Conservation (phyloP, 2,888 invertebrate species). For the Eupithecia exiguata region DNA sequence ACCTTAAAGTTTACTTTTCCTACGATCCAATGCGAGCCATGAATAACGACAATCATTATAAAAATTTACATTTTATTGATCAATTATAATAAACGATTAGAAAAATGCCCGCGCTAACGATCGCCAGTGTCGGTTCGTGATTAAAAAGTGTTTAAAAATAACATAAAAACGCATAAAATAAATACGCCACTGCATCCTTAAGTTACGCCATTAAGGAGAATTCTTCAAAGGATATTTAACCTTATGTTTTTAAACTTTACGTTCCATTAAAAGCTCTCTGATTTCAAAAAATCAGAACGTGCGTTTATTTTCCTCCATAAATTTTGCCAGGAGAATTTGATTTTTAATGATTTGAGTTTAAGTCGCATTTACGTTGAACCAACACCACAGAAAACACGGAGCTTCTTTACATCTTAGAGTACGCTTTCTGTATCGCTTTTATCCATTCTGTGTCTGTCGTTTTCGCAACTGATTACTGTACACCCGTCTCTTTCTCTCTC, state of each 20-base stretch:
- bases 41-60: constrained; percentile 63
- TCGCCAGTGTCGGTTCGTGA: constrained; percentile 59
- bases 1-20: neutral
- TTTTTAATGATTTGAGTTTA: neutral
- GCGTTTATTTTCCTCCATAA: neutral
- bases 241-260: neutral
- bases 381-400: neutral
- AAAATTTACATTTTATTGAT: constrained; percentile 74
- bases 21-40: constrained; percentile 26
- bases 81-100: constrained; percentile 75
- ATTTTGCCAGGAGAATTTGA: constrained; percentile 4
- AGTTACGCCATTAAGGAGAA: neutral
- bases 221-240: neutral
- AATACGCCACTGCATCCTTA: constrained; percentile 62
- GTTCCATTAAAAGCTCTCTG: neutral
- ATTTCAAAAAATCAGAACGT: neutral
- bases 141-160: constrained; percentile 72
- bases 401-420: constrained; percentile 10
- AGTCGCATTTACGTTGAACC: neutral
- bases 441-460: constrained; percentile 26
- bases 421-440: constrained; percentile 19
- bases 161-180: constrained; percentile 75
- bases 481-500: constrained; percentile 51
- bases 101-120: constrained; percentile 61
- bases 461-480: constrained; percentile 24